These are phyloP conservation scores for Maccullochella peelii DNA, from an alignment of 2,113 vertebrate genomes.

Conservation along the genomic window DNA sequence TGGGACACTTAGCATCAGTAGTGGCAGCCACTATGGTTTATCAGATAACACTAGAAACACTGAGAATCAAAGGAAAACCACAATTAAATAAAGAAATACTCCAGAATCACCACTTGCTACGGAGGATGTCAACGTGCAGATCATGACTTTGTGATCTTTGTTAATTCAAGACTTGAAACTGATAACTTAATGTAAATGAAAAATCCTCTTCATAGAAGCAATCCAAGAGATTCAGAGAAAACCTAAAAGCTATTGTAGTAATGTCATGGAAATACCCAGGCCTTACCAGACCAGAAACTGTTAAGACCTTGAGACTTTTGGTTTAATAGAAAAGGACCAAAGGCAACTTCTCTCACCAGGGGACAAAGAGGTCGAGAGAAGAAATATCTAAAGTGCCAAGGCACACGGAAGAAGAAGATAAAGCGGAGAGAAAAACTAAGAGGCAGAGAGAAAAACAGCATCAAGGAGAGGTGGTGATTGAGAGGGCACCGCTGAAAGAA, in stretches of 20 bases:
- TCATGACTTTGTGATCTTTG: neutral
- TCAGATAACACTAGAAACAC: neutral
- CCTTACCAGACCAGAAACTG: constrained; percentile 20
- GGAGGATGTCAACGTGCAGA: neutral
- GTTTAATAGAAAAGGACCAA: constrained; percentile 41
- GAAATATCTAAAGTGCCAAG: constrained; percentile 25
- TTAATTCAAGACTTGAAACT: neutral
- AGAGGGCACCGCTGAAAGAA: constrained; percentile 42
- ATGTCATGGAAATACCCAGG: neutral
- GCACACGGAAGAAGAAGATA: constrained; percentile 29
- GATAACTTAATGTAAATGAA: neutral
- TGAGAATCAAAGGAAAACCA: neutral
- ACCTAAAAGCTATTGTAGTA: neutral
- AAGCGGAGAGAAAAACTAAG: constrained; percentile 17
- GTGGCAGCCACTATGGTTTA: neutral
- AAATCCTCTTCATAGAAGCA: neutral
- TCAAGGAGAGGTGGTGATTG: constrained; percentile 37
- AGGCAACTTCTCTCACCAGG: constrained; percentile 6
- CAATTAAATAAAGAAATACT: neutral
- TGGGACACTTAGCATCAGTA: neutral
- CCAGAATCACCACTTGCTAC: neutral
- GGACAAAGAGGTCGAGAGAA: constrained; percentile 5
- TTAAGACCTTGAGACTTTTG: constrained; percentile 21
- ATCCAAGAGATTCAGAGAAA: no score
- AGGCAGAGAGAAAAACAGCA: constrained; percentile 44